Conservation (phyloP, 1,140 invertebrate species). For the Pseudomyrmex flavicornis region DNA sequence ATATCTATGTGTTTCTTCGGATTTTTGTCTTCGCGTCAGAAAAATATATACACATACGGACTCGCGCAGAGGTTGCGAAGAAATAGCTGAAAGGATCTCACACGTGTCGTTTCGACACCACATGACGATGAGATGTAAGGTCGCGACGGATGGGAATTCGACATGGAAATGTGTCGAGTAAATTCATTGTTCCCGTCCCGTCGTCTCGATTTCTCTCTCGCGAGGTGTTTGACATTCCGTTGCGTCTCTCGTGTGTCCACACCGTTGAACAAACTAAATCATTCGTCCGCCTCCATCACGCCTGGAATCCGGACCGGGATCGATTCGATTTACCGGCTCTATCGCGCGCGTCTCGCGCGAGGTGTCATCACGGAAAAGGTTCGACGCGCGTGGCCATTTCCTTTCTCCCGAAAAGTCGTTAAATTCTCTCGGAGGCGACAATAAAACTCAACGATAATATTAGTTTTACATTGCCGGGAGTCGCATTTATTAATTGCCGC, state of each 20-base stretch:
- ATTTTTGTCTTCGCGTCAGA: not conserved
- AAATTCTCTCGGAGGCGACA: not conserved
- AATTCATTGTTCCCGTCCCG: slow-evolving; percentile 70
- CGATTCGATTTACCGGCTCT: slow-evolving; percentile 65
- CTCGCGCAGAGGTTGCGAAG: not conserved
- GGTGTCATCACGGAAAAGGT: not conserved
- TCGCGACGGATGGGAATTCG: slow-evolving; percentile 37
- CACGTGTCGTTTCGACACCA: slow-evolving; percentile 17
- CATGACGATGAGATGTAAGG: not conserved
- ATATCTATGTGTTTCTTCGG: not conserved
- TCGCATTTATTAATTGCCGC: slow-evolving; percentile 36
- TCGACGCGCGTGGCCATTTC: not conserved
- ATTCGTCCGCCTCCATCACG: slow-evolving; percentile 63
- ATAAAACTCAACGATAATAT: slow-evolving; percentile 33
- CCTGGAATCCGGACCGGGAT: slow-evolving; percentile 60
- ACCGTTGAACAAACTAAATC: slow-evolving; percentile 67
- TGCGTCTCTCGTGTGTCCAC: slow-evolving; percentile 46
- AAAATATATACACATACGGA: not conserved
- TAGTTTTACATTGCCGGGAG: not conserved
- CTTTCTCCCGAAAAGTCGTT: not conserved
- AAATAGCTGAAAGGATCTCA: slow-evolving; percentile 31
- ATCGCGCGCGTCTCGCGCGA: not conserved
- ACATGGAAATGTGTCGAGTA: slow-evolving; percentile 56
- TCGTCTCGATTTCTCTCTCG: slow-evolving; percentile 63
- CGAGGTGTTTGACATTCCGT: slow-evolving; percentile 68